Evolutionary conservation across 2,113 vertebrate species (phyloP).

Genomic region (Cyphomyrus plagiostoma): DNA sequence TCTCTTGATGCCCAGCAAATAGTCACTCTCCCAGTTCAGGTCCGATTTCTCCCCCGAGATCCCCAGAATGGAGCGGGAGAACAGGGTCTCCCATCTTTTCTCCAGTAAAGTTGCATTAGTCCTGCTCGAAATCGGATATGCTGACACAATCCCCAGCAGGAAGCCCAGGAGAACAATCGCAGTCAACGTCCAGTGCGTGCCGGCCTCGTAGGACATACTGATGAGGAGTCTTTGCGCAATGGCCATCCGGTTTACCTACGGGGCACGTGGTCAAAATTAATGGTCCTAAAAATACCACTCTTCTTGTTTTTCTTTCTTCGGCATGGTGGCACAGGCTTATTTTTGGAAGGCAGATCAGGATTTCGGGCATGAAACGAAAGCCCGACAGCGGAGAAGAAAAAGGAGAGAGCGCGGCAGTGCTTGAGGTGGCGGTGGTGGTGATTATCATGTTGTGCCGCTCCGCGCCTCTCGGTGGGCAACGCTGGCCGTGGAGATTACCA

Average conservation of each 20-base stretch:
- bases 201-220: conserved; percentile 81
- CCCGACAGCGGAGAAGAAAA: conserved; percentile 62
- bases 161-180: conserved; percentile 72
- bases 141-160: conserved; percentile 70
- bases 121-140: conserved; percentile 68
- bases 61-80: conserved; percentile 80
- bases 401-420: conserved; percentile 64
- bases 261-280: conserved; percentile 93
- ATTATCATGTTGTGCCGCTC: conserved; percentile 80
- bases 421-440: conserved; percentile 58
- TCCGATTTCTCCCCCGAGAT: conserved; percentile 74
- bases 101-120: conserved; percentile 78
- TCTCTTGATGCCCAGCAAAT: conserved; percentile 92
- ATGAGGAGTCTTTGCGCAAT: conserved; percentile 77
- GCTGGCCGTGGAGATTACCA: conserved; percentile 58
- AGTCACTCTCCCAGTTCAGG: conserved; percentile 88
- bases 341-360: conserved; percentile 85
- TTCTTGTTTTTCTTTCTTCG: conserved; percentile 85
- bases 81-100: conserved; percentile 75
- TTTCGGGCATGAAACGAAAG: conserved; percentile 80
- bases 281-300: conserved; percentile 91
- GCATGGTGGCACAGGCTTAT: conserved; percentile 86
- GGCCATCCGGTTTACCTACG: conserved; percentile 82
- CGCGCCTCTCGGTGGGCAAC: conserved; percentile 53
- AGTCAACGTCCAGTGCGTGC: conserved; percentile 69